Evolutionary conservation across 2,888 invertebrate genomes (phyloP), one percentile per base, ranked within the genome.

Genomic region (Orgyia antiqua): DNA sequence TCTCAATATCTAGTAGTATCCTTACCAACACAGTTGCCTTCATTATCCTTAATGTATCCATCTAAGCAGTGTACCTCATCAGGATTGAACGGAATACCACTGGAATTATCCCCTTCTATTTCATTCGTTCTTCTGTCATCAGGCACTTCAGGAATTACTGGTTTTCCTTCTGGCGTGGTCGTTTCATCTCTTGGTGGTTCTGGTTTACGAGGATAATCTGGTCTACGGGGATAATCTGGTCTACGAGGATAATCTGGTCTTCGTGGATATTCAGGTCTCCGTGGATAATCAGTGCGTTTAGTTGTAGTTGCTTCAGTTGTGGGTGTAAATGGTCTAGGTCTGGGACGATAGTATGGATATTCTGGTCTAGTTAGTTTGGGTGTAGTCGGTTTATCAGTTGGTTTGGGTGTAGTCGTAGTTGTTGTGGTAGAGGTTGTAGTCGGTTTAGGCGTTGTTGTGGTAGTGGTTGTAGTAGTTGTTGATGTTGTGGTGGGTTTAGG

Each of bases 1-100:
- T n/a, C n/a, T n/a, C n/a, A n/a, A n/a, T n/a, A n/a, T n/a, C n/a
- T n/a, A n/a, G n/a, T n/a, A n/a, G n/a, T n/a, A n/a, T n/a, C n/a
- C 76, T 76, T 64, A 90, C 90, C 90, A 20, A 87, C 75, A 60
- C 91, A 91, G 15, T 88, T 86, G 2, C 89, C 89, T 28, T 67
- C 53, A 19, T 62, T 63, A 51, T 89, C 88, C 29, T 87, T 80
- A 34, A 88, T 78, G 33, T 87, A 90, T 1, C 91, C 91, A 42
- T 74, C 61, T 24, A 87, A 60, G 45, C 89, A 89, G 37, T 77
- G 77, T 1, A 78, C 31, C 2, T 69, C 50, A 19, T 69, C 63
- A n/a, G 66, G 47, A 39, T 77, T 60, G 33, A 75, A 73, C 4
- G 18, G 13, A 0, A 8, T 27, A 26, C 33, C 34, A 8, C 10